Evolutionary conservation across 2,113 vertebrate genomes (phyloP).

Genomic region (Ceyx melanurus): DNA sequence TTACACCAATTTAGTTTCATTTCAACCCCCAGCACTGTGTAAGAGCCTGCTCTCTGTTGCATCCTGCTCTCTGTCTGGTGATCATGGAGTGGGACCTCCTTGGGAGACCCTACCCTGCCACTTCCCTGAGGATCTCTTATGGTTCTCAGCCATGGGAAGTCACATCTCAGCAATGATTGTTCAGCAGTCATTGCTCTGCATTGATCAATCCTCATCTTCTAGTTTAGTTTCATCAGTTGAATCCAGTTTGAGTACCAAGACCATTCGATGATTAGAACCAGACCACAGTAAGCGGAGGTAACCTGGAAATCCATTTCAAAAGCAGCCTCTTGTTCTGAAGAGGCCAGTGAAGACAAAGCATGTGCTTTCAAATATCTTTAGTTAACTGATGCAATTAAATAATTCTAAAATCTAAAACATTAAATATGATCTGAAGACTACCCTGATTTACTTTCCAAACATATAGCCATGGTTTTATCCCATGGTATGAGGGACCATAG

Average conservation of each 20-base stretch:
- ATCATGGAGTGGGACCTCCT: background rate
- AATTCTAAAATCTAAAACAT: background rate
- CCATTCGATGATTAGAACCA: background rate
- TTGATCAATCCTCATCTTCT: background rate
- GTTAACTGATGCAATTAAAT: background rate
- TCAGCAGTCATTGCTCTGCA: background rate
- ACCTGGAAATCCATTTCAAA: background rate
- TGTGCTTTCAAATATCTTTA: background rate
- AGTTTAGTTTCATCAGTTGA: background rate
- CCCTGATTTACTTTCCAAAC: background rate
- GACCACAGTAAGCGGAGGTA: background rate
- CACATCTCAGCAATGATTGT: background rate
- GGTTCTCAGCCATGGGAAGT: background rate
- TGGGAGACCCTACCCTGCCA: background rate
- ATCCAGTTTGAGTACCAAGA: background rate
- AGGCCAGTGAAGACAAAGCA: background rate
- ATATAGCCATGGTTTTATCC: background rate
- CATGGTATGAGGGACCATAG: background rate
- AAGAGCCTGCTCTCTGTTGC: background rate
- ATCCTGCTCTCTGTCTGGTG: background rate
- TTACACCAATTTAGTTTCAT: background rate
- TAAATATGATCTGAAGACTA: background rate
- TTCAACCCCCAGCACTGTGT: fast-evolving
- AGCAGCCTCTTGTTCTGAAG: background rate
- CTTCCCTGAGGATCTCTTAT: fast-evolving